Percentiles rank a stretch among this genome's conserved stretches.
Evolutionary conservation across 2,113 vertebrate species (phyloP).

Genomic region (Xyrauchen texanus): DNA sequence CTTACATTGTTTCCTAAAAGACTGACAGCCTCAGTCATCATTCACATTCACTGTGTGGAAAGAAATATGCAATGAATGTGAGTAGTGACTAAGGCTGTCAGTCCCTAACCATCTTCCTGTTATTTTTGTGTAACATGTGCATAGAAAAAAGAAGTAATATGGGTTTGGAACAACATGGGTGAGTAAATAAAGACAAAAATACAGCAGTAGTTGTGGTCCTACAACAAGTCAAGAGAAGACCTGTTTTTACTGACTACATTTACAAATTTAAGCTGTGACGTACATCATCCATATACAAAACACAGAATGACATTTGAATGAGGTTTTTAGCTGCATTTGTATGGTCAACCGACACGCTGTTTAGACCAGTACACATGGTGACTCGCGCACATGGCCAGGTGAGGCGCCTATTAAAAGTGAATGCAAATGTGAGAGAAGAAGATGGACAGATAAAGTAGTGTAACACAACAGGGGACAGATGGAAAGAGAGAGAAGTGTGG

Average conservation of each 20-base stretch:
- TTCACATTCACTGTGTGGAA: too few relatives aligned
- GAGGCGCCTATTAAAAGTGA: constrained; percentile 38
- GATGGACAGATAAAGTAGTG: constrained; percentile 34
- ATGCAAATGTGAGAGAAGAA: constrained; percentile 55
- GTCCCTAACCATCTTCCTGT: too few relatives aligned
- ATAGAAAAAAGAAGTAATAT: too few relatives aligned
- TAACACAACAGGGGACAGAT: constrained; percentile 38
- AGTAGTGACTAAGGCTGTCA: too few relatives aligned
- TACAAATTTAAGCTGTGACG: neutral
- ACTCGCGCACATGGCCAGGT: constrained; percentile 39
- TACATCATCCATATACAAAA: neutral
- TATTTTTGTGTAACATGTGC: too few relatives aligned
- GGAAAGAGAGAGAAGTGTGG: constrained; percentile 48
- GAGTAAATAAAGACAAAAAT: too few relatives aligned
- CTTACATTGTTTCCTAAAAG: too few relatives aligned
- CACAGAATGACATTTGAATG: neutral
- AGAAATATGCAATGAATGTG: too few relatives aligned
- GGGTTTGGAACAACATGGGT: too few relatives aligned
- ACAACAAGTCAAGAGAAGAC: neutral
- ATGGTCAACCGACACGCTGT: constrained; percentile 13
- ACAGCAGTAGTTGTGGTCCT: too few relatives aligned
- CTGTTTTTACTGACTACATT: neutral
- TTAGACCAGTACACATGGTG: neutral
- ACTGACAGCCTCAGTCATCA: too few relatives aligned
- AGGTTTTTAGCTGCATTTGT: neutral